Percentiles rank a stretch among this genome's conserved stretches.
Evolutionary conservation across 2,888 invertebrate species (phyloP).

Genomic region (Bellardia bayeri): DNA sequence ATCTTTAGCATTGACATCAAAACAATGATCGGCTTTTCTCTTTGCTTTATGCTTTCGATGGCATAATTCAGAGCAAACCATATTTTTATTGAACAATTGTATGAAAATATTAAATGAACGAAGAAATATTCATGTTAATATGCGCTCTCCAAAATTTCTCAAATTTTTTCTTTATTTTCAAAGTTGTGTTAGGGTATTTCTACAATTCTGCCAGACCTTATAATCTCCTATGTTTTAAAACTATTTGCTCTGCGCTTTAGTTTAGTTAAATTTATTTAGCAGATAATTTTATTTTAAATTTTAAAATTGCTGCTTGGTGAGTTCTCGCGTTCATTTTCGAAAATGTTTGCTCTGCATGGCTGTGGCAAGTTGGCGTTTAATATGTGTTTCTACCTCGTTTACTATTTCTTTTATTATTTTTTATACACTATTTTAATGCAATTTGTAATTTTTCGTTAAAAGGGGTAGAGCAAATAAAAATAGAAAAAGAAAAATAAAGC

Average conservation of each 20-base stretch:
- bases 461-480: slow-evolving; percentile 10
- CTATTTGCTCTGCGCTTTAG: slow-evolving; percentile 18
- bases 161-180: no score
- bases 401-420: neutral
- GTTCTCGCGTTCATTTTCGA: slow-evolving; percentile 3
- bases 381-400: neutral
- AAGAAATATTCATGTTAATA: no score
- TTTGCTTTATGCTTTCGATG: no score
- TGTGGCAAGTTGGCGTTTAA: slow-evolving; percentile 5
- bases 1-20: no score
- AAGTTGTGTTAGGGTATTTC: no score
- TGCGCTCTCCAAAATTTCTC: no score
- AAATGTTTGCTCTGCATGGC: slow-evolving; percentile 14
- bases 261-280: slow-evolving; percentile 56
- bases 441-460: slow-evolving; percentile 32
- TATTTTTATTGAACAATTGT: no score
- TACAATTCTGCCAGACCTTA: neutral
- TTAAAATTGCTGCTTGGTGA: slow-evolving; percentile 43
- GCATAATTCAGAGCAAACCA: no score
- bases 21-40: no score
- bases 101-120: no score
- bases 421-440: slow-evolving; percentile 40
- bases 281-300: slow-evolving; percentile 64
- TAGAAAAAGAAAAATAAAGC: neutral
- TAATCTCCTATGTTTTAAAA: neutral